These are phyloP conservation scores for Pinctada fucata DNA, from an alignment of 2,888 invertebrate species.

Conservation along the genomic window DNA sequence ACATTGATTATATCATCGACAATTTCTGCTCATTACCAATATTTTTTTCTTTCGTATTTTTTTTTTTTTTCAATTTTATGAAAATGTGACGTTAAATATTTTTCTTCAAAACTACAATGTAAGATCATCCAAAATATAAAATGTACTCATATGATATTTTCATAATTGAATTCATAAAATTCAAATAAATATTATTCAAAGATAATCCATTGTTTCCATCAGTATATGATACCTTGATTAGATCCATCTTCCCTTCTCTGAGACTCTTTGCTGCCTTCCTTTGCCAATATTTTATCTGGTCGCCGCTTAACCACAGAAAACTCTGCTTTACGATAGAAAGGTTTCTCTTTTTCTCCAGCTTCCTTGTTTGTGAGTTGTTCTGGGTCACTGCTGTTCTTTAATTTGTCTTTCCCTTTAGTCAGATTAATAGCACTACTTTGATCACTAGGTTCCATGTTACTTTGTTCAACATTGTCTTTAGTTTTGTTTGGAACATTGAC, in stretches of 20 bases:
- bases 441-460: background rate
- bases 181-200: too few relatives aligned
- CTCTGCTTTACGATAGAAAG: constrained; percentile 1
- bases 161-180: too few relatives aligned
- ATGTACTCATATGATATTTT: too few relatives aligned
- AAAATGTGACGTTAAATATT: too few relatives aligned
- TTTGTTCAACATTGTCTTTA: background rate
- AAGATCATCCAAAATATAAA: too few relatives aligned
- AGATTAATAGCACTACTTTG: constrained; percentile 5
- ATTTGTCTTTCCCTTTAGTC: constrained; percentile 1
- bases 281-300: background rate
- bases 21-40: too few relatives aligned
- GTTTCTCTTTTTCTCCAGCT: background rate
- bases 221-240: too few relatives aligned
- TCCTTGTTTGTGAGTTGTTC: background rate
- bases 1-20: too few relatives aligned
- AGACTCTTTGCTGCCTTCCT: background rate
- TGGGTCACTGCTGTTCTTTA: background rate
- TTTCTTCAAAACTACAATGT: too few relatives aligned
- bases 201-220: too few relatives aligned
- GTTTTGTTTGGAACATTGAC: background rate
- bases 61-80: too few relatives aligned
- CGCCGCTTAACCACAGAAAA: background rate
- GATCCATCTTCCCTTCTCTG: background rate
- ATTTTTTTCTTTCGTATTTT: too few relatives aligned